A percentile compares a stretch with the other conserved stretches of the same genome.
phyloP scores from a whole-genome alignment of 2,888 invertebrate genomes.

The Eustalomyia histrio region DNA sequence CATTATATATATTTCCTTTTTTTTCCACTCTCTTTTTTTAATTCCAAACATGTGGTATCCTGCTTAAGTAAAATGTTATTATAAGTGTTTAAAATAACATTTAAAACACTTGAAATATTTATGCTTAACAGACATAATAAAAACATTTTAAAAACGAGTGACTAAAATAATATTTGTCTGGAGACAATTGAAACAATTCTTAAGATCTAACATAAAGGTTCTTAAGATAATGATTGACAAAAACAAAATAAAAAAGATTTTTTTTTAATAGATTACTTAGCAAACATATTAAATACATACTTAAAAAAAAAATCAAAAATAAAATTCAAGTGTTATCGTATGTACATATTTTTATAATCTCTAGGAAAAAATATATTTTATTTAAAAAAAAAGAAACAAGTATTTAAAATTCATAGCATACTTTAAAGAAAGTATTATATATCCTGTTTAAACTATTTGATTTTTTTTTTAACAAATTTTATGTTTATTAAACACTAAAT shows the following conservation, averaged over 20 bases:
- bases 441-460: slow-evolving; percentile 16
- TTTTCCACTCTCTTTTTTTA: slow-evolving; percentile 34
- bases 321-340: neutral
- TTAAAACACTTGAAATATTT: neutral
- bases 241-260: neutral
- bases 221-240: slow-evolving; percentile 4
- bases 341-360: neutral
- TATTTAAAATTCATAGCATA: neutral
- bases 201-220: slow-evolving; percentile 34
- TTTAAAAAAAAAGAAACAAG: neutral
- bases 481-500: slow-evolving; percentile 21
- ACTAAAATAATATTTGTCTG: slow-evolving; percentile 1
- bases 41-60: slow-evolving; percentile 58
- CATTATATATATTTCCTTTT: neutral
- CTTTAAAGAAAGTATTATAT: neutral
- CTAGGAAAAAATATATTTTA: neutral
- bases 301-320: neutral
- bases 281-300: neutral
- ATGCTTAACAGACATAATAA: slow-evolving; percentile 1
- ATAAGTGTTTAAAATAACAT: neutral
- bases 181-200: slow-evolving; percentile 23
- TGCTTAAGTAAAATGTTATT: slow-evolving; percentile 34
- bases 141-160: neutral
- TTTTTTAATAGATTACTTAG: neutral
- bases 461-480: neutral